Evolutionary conservation across 2,888 invertebrate species (phyloP).

Genomic region (Rapana venosa): DNA sequence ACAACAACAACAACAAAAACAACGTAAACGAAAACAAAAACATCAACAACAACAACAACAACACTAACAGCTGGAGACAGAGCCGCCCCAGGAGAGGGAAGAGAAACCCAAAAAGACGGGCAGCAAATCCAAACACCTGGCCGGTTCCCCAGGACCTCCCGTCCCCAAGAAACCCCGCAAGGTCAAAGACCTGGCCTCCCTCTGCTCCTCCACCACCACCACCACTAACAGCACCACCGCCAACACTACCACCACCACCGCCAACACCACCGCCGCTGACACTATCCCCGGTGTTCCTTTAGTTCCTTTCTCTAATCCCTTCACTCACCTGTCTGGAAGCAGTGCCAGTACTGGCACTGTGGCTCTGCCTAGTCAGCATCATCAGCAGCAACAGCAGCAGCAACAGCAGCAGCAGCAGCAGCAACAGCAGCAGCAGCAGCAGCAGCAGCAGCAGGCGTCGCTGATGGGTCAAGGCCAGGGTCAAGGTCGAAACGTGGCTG

Average conservation of each 20-base stretch:
- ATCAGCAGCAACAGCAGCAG: constrained; percentile 29
- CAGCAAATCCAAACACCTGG: background rate
- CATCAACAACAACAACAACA: too few relatives aligned
- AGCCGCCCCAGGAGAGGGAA: background rate
- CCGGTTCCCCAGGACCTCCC: background rate
- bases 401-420: background rate
- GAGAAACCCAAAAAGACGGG: background rate
- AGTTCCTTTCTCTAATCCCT: too few relatives aligned
- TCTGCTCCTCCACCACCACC: constrained; percentile 6
- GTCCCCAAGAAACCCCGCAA: constrained; percentile 34
- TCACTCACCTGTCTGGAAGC: background rate
- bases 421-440: constrained; percentile 23
- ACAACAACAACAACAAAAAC: too few relatives aligned
- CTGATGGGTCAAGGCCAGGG: background rate
- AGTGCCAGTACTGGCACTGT: constrained; percentile 20
- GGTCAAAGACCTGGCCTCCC: constrained; percentile 34
- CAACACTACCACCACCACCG: background rate
- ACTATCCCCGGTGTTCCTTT: background rate
- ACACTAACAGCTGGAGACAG: constrained; percentile 2
- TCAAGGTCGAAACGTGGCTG: background rate
- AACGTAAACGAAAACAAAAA: too few relatives aligned
- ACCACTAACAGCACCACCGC: background rate
- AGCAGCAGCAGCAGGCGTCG: background rate
- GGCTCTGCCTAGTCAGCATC: constrained; percentile 15
- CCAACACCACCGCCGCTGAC: background rate